A percentile compares a stretch with the other conserved stretches of the same genome.
Conservation (phyloP, 2,113 vertebrate genomes). For the Balaeniceps rex region DNA sequence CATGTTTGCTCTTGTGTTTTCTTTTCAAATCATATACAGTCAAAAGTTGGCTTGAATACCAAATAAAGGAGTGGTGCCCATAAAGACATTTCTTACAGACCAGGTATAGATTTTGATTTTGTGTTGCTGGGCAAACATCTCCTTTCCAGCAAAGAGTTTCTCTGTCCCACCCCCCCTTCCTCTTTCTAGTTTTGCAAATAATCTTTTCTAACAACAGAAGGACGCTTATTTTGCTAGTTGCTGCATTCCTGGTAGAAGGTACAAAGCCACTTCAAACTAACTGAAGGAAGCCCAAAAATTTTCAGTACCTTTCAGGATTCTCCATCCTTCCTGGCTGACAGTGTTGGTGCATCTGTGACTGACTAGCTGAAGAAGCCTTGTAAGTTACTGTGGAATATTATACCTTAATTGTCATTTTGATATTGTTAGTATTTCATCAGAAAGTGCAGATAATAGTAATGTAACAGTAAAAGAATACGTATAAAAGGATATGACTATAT, state of each 20-base stretch:
- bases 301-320: not conserved
- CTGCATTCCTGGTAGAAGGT: not conserved
- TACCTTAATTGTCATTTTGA: not conserved
- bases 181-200: not conserved
- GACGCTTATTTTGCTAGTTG: not conserved
- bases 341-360: not conserved
- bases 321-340: not conserved
- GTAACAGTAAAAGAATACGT: not conserved
- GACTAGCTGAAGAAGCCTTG: not conserved
- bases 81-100: not conserved
- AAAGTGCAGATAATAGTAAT: not conserved
- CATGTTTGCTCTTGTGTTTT: constrained; percentile 39
- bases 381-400: not conserved
- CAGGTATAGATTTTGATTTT: constrained; percentile 8
- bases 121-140: constrained; percentile 11
- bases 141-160: not conserved
- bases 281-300: not conserved
- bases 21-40: constrained; percentile 34
- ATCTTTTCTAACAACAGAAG: not conserved
- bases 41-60: constrained; percentile 7
- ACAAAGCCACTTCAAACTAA: not conserved
- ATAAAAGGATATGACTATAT: not conserved
- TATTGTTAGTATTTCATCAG: not conserved
- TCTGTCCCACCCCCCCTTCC: not conserved
- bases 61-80: constrained; percentile 22